These are phyloP conservation scores for Dichetophora obliterata DNA, from an alignment of 2,888 invertebrate genomes.

Conservation along the genomic window DNA sequence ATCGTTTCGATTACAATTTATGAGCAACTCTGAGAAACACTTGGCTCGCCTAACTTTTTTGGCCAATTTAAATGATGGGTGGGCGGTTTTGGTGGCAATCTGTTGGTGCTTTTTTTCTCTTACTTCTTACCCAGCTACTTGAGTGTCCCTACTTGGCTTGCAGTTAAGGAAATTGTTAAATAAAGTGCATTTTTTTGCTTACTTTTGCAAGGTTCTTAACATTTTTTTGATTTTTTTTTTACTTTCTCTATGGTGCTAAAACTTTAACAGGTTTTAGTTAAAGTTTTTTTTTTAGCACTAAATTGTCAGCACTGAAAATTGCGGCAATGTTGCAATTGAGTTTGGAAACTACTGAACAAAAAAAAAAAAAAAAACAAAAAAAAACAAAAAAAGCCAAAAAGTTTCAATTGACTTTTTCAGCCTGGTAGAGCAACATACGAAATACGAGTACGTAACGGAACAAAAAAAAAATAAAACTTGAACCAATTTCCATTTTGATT, in stretches of 20 bases:
- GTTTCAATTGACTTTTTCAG: slow-evolving; percentile 6
- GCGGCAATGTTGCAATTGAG: background rate
- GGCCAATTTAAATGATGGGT: background rate
- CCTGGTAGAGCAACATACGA: background rate
- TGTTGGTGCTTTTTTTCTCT: background rate
- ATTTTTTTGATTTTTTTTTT: background rate
- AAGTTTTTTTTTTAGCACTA: background rate
- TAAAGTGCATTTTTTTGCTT: slow-evolving; percentile 7
- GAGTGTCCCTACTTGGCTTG: background rate
- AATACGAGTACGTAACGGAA: background rate
- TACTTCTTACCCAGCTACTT: background rate
- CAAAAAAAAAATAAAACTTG: background rate
- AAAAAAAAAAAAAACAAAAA: background rate
- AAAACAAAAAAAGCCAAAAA: background rate
- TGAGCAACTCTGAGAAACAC: slow-evolving; percentile 8
- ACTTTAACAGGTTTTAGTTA: slow-evolving; percentile 3
- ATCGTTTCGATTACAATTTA: slow-evolving; percentile 28
- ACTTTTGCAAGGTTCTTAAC: background rate
- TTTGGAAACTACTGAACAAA: background rate
- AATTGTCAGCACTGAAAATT: background rate
- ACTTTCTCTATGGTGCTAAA: background rate
- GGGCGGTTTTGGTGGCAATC: background rate
- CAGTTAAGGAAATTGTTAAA: slow-evolving; percentile 14
- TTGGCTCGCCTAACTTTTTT: background rate
- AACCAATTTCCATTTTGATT: slow-evolving; percentile 4